Evolutionary conservation across 2,888 invertebrate genomes (phyloP).

Genomic region (Drosophila borborema): DNA sequence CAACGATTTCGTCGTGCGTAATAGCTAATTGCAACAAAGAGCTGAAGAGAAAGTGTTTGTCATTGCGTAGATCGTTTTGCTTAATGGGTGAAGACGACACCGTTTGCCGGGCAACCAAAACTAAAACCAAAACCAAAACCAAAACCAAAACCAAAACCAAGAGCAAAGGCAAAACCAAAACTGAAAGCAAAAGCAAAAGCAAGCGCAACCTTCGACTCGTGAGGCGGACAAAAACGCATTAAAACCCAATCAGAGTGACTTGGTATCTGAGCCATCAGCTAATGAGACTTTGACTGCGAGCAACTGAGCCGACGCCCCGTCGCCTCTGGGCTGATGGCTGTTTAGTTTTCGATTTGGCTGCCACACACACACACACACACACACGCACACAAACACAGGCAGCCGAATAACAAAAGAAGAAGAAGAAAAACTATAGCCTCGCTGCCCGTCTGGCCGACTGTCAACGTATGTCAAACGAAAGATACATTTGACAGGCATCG

Average conservation of each 20-base stretch:
- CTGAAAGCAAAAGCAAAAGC: conserved; percentile 4
- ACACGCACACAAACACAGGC: conserved; percentile 17
- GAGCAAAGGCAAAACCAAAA: not conserved
- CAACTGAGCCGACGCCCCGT: conserved; percentile 23
- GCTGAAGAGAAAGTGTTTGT: conserved; percentile 72
- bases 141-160: not conserved
- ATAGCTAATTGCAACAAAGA: conserved; percentile 56
- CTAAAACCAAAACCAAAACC: no score
- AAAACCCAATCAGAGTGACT: conserved; percentile 72
- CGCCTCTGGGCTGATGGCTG: conserved; percentile 42
- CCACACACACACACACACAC: conserved; percentile 30
- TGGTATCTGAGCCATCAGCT: conserved; percentile 66
- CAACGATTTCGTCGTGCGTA: conserved; percentile 32
- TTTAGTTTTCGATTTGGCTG: conserved; percentile 75
- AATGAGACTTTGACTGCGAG: conserved; percentile 76
- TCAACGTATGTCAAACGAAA: conserved; percentile 71
- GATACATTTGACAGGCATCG: conserved; percentile 68
- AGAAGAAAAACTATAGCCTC: conserved; percentile 39
- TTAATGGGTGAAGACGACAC: conserved; percentile 66
- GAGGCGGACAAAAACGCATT: conserved; percentile 60
- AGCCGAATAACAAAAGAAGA: conserved; percentile 15
- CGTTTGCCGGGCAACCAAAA: conserved; percentile 17
- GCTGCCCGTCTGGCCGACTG: conserved; percentile 43
- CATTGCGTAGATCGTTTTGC: conserved; percentile 64
- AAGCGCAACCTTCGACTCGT: conserved; percentile 41